Evolutionary conservation across 2,888 invertebrate species (phyloP), one percentile per base, ranked within the genome.

Genomic region (Carabus problematicus): DNA sequence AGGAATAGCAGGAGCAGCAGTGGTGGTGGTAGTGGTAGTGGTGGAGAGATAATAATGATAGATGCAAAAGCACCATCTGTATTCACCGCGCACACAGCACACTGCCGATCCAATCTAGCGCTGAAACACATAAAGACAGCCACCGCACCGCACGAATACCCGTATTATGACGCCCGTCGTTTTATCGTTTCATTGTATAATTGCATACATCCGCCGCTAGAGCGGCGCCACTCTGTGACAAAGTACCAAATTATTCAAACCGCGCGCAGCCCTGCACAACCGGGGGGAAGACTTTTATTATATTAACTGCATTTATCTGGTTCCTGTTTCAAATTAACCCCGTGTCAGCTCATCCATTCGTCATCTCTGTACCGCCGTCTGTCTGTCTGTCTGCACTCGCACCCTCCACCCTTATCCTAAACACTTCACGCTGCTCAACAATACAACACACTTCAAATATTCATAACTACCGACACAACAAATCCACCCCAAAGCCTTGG

Each of bases 271-370:
- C 64, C 61, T 71, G 71, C 70, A 68, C 64, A 71, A 12, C 47
- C 47, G 64, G 66, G 71, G 59, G 69, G 62, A 70, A 71, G 66
- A 47, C 72, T 77, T 77, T 77, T 77, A 77, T 76, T 77, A 78
- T 79, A 79, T 79, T 79, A 78, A 77, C 78, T 79, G 74, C 78
- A 77, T 78, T 79, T 79, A 78, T 78, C 78, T 76, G 77, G 77
- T 77, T 77, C 76, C 77, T 77, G 77, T 77, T 79, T 76, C 78
- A 78, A 79, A 79, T 79, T 79, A 79, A 79, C 79, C 78, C 75
- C 75, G 75, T 76, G 77, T 78, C 78, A 75, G 73, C 77, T 75
- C 76, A 74, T 75, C 77, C 77, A 77, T 78, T 76, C 77, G 76
- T 78, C 79, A 78, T 78, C 76, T 73, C 72, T 19, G 9, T 52